These are phyloP conservation scores for Epistrophella euchroma DNA, from an alignment of 2,888 invertebrate genomes.

Conservation along the genomic window DNA sequence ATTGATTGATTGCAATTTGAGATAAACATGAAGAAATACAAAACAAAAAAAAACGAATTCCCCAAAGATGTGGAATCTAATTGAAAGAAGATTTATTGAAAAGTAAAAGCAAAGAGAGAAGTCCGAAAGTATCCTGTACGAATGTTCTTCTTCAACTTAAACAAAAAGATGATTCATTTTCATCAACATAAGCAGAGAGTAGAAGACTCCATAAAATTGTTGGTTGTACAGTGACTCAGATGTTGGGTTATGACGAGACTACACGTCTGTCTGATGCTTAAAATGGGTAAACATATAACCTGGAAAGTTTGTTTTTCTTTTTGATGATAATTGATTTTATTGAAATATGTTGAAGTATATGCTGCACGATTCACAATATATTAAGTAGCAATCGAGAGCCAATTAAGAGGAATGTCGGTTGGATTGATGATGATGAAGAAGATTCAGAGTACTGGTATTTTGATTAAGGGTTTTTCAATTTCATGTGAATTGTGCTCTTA, in stretches of 20 bases:
- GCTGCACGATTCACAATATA: slow-evolving; percentile 4
- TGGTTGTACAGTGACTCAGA: slow-evolving; percentile 47
- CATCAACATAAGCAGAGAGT: not conserved
- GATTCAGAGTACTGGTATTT: slow-evolving; percentile 41
- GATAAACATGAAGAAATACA: slow-evolving; percentile 46
- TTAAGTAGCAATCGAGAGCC: slow-evolving; percentile 40
- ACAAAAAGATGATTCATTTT: slow-evolving; percentile 58
- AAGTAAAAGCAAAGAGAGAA: slow-evolving; percentile 18
- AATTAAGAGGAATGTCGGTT: slow-evolving; percentile 70
- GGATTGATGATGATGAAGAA: slow-evolving; percentile 1
- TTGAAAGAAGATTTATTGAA: slow-evolving; percentile 49
- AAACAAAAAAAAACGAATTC: slow-evolving; percentile 11
- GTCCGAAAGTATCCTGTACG: not conserved
- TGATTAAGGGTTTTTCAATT: slow-evolving; percentile 52
- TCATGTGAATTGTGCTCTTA: slow-evolving; percentile 32
- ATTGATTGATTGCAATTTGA: slow-evolving; percentile 73
- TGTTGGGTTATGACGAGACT: not conserved
- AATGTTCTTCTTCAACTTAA: not conserved
- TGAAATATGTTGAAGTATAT: slow-evolving; percentile 37
- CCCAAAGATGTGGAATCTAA: slow-evolving; percentile 58
- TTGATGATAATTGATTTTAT: slow-evolving; percentile 65
- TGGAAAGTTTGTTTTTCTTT: slow-evolving; percentile 27
- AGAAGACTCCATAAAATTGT: not conserved
- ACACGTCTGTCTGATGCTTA: not conserved
- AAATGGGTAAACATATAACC: slow-evolving; percentile 39